Evolutionary conservation across 2,888 invertebrate species (phyloP), one percentile per base, ranked within the genome.

Genomic region (Drosophila peninsularis): DNA sequence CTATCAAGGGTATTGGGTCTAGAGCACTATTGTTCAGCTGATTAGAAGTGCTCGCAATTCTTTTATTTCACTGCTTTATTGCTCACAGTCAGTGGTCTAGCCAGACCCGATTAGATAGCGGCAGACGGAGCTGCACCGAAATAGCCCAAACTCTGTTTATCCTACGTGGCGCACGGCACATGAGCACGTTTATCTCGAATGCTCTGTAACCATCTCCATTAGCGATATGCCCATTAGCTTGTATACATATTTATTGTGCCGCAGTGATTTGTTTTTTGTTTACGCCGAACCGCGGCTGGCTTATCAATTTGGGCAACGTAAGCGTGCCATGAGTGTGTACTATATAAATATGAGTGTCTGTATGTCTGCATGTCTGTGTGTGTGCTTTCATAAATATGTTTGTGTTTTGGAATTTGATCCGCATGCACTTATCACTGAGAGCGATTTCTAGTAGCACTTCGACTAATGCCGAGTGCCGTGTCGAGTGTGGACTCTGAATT

Each of bases 41-140:
- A 82, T 84, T 67, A 81, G 54, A 50, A 41, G 19, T 57, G 21
- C 55, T 58, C 47, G 47, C 60, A 47, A 32, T 47, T 44, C 54
- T 65, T 11, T 27, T 27, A 47, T 37, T 47, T 47, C 7, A 58
- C 47, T 27, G 1, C 5, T 62, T 58, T 62, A 74, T 27, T 57
- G 60, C 45, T 55, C 82, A 32, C 77, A 56, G 69, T 56, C 55
- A 75, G 70, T 82, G 84, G 76, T 74, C 74, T 81, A 58, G 76
- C 69, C 63, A 19, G 49, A 49, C 53, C 4, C 39, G 87, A 82
- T 87, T 49, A 87, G 82, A 86, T 77, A 71, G 7, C 17, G 10
- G 3, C 24, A 14, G 24, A 49, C 75, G 81, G 57, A 71, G 68
- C 56, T 73, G 24, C 44, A 62, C 47, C 58, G 62, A 21, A 14